These are phyloP conservation scores for Thereva unica DNA, from an alignment of 2,888 invertebrate species.

Conservation along the genomic window DNA sequence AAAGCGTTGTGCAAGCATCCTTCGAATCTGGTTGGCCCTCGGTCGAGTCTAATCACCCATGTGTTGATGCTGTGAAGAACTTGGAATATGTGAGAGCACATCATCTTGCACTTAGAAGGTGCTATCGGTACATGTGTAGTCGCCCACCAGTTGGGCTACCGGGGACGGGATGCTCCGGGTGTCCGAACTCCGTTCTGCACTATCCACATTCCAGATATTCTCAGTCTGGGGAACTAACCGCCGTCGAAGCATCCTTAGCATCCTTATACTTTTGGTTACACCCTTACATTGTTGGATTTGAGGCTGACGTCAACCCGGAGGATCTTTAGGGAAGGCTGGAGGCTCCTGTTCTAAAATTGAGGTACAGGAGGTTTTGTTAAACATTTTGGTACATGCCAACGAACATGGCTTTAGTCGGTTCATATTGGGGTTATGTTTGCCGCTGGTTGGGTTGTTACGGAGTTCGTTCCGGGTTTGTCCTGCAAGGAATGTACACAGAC, in stretches of 20 bases:
- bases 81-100: slow-evolving; percentile 28
- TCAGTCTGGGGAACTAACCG: slow-evolving; percentile 17
- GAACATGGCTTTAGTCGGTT: slow-evolving; percentile 45
- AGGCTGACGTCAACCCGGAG: slow-evolving; percentile 23
- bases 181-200: slow-evolving; percentile 17
- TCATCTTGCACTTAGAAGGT: slow-evolving; percentile 37
- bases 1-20: slow-evolving; percentile 29
- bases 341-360: slow-evolving; percentile 35
- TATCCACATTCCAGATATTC: not conserved
- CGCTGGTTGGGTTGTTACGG: slow-evolving; percentile 11
- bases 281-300: slow-evolving; percentile 17
- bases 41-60: slow-evolving; percentile 30
- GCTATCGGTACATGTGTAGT: slow-evolving; percentile 28
- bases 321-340: slow-evolving; percentile 13
- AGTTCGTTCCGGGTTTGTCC: slow-evolving; percentile 1
- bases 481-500: not conserved
- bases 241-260: slow-evolving; percentile 12
- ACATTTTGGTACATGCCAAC: slow-evolving; percentile 46
- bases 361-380: slow-evolving; percentile 46
- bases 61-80: slow-evolving; percentile 33
- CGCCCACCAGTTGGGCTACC: slow-evolving; percentile 13
- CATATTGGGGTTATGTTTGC: slow-evolving; percentile 44
- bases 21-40: slow-evolving; percentile 13
- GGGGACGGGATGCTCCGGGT: not conserved
- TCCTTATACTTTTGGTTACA: slow-evolving; percentile 29